Evolutionary conservation across 1,140 invertebrate species (phyloP), one percentile per base, ranked within the genome.

Genomic region (Colletes latitarsis): DNA sequence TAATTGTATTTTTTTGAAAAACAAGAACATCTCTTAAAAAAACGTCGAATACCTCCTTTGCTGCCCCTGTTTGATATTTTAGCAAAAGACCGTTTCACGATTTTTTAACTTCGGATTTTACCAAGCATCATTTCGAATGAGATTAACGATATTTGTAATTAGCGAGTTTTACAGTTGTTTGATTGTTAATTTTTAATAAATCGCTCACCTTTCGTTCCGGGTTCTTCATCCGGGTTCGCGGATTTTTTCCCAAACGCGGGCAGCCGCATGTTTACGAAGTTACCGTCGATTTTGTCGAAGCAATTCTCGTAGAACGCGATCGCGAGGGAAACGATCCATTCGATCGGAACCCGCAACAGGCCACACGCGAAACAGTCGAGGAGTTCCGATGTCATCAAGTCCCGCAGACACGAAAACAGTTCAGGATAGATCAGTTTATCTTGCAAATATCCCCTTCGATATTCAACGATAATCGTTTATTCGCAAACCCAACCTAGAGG

Each of bases 361-460:
- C 67, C 15, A 30, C 75, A 71, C 55, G 43, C 67, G 30, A 77
- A 77, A 71, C 30, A 71, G 17, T 77, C 55, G n/a, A 70, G n/a
- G 6, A 77, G 43, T 62, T 70, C 43, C 55, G 75, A 77, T 70
- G 30, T 70, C 75, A 77, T 77, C 43, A 39, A 62, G 43, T 41
- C 55, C n/a, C 43, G 2, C 30, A 30, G 67, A 5, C 17, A 49
- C 53, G 41, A 58, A 52, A 71, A 62, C 43, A 70, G 55, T 71
- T 52, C 57, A 52, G 21, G 17, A 30, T 30, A 30, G 0, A 30
- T 30, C 30, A 2, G 30, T 30, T 2, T 30, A 1, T 30, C 30
- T 30, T 30, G 30, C 30, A 30, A 30, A 30, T 30, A 30, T 30
- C 30, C 10, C 49, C 49, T 3, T 12, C 10, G 49, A 8, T 49